These are phyloP conservation scores for Hydrocynus forskahlii DNA, from an alignment of 2,797 vertebrate genomes.

Conservation along the genomic window DNA sequence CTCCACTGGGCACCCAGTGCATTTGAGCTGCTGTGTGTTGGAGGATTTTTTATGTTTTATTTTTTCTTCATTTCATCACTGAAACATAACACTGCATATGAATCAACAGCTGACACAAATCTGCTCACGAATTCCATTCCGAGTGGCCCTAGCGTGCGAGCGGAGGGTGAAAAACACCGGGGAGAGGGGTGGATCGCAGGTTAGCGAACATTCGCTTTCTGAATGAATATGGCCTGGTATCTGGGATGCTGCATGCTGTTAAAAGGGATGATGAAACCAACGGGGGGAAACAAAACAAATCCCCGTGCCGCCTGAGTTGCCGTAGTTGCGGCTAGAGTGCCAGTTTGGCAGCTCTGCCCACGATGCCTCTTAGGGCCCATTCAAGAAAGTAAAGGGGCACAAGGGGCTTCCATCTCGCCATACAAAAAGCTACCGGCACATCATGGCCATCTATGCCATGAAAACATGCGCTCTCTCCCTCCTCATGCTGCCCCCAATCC, in stretches of 20 bases:
- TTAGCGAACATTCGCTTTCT: background rate
- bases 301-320: conserved; percentile 38
- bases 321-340: conserved; percentile 60
- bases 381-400: conserved; percentile 68
- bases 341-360: conserved; percentile 70
- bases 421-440: conserved; percentile 46
- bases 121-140: conserved; percentile 55
- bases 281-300: conserved; percentile 47
- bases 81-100: conserved; percentile 55
- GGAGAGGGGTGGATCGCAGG: background rate
- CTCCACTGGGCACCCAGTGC: conserved; percentile 18
- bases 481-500: conserved; percentile 55
- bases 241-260: conserved; percentile 10
- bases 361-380: conserved; percentile 63
- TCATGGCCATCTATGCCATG: conserved; percentile 56
- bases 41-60: background rate
- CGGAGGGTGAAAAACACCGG: conserved; percentile 1
- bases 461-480: conserved; percentile 60
- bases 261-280: conserved; percentile 28
- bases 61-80: background rate
- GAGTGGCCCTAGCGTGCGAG: background rate
- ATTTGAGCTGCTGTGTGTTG: conserved; percentile 9
- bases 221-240: conserved; percentile 14
- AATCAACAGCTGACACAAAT: conserved; percentile 69
- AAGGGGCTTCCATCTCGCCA: conserved; percentile 39